Conservation (phyloP, 2,113 vertebrate species). For the Ovis aries region DNA sequence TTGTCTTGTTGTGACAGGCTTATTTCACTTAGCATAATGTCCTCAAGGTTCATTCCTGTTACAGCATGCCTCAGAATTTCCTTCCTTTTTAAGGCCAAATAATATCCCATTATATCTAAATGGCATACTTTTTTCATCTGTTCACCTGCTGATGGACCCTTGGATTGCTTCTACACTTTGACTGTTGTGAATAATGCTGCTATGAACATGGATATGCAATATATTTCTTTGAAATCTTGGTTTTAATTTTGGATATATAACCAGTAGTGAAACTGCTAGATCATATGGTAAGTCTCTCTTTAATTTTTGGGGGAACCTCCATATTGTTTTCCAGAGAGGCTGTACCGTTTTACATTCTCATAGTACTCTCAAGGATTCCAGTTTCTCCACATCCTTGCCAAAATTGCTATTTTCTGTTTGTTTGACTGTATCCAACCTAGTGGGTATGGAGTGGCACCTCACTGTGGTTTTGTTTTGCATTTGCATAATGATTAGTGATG, state of each 20-base stretch:
- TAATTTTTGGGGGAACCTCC: neutral
- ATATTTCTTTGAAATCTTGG: neutral
- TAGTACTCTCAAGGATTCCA: neutral
- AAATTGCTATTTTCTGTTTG: neutral
- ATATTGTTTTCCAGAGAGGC: neutral
- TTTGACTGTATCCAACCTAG: neutral
- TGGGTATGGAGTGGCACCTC: neutral
- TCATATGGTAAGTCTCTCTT: neutral
- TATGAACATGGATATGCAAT: neutral
- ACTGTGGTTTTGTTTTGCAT: neutral
- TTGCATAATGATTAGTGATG: neutral
- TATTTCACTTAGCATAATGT: neutral
- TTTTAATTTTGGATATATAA: neutral
- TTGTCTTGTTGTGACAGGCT: neutral
- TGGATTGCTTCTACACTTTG: neutral
- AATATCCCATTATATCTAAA: neutral
- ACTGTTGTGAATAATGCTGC: neutral
- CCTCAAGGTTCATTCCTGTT: neutral
- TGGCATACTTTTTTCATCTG: neutral
- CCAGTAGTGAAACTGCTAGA: neutral
- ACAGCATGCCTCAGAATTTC: neutral
- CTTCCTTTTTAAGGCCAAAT: neutral
- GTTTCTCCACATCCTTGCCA: neutral
- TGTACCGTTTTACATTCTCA: neutral
- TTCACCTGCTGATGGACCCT: neutral